A percentile compares a stretch with the other conserved stretches of the same genome.
Evolutionary conservation across 2,888 invertebrate species (phyloP).

Genomic region (Drosophila paranaensis): DNA sequence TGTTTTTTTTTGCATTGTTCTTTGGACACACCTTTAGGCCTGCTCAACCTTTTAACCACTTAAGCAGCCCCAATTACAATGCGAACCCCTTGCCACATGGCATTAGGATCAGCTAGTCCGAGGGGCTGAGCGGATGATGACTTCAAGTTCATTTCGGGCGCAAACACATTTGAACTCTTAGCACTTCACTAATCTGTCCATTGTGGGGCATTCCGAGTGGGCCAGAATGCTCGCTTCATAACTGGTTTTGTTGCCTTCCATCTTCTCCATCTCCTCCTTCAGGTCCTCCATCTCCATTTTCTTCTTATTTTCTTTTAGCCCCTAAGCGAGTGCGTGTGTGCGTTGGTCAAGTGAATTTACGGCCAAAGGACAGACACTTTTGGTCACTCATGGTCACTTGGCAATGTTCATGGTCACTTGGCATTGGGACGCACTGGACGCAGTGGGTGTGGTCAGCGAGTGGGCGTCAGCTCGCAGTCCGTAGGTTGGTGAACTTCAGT

Average conservation of each 20-base stretch:
- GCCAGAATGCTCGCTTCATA: conserved; percentile 56
- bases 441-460: not conserved
- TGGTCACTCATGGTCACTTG: conserved; percentile 70
- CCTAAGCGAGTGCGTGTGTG: conserved; percentile 15
- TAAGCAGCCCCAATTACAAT: conserved; percentile 41
- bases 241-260: conserved; percentile 41
- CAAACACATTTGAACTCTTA: conserved; percentile 73
- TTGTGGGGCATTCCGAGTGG: conserved; percentile 67
- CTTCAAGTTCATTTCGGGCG: conserved; percentile 22
- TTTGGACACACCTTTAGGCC: conserved; percentile 11
- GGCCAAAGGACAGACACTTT: conserved; percentile 71
- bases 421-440: conserved; percentile 38
- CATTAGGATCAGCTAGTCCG: conserved; percentile 47
- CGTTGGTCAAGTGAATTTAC: conserved; percentile 65
- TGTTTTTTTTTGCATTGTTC: conserved; percentile 11
- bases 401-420: conserved; percentile 70
- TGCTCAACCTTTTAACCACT: conserved; percentile 34
- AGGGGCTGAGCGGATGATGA: conserved; percentile 1
- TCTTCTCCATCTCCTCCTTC: not conserved
- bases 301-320: conserved; percentile 19
- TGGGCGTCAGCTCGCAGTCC: too few relatives aligned
- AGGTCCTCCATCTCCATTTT: not conserved
- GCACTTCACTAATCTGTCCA: conserved; percentile 80
- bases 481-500: conserved; percentile 68
- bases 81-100: conserved; percentile 4